phyloP scores from a whole-genome alignment of 2,888 invertebrate species.

The Campaea margaritaria region DNA sequence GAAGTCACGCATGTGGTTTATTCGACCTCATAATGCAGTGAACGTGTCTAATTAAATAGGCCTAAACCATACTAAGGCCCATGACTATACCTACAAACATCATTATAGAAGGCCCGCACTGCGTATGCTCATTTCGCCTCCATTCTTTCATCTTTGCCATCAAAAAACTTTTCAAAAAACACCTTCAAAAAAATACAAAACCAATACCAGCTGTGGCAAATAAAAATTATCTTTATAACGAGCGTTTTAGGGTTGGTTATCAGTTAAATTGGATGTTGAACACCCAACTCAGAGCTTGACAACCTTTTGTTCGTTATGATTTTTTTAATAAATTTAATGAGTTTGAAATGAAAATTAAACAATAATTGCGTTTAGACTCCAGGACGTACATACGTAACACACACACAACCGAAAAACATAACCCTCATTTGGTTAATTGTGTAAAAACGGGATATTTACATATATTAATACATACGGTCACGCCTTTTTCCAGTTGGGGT shows the following conservation, averaged over 20 bases:
- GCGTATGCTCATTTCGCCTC: constrained; percentile 46
- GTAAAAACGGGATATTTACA: no score
- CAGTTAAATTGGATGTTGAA: not conserved
- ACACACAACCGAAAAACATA: no score
- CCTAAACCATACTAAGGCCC: not conserved
- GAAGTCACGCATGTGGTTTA: not conserved
- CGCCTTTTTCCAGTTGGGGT: no score
- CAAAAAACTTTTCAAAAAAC: constrained; percentile 36
- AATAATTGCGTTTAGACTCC: no score
- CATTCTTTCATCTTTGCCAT: constrained; percentile 43
- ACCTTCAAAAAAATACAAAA: constrained; percentile 25
- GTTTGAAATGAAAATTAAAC: no score
- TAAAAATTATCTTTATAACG: not conserved
- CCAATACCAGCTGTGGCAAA: not conserved
- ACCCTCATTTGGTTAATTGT: no score
- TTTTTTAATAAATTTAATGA: no score
- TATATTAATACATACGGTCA: no score
- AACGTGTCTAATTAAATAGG: not conserved
- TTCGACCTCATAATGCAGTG: no score
- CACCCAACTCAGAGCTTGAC: constrained; percentile 1
- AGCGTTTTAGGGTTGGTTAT: constrained; percentile 6
- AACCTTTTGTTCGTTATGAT: constrained; percentile 3
- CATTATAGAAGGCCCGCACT: constrained; percentile 27
- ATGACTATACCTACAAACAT: constrained; percentile 11
- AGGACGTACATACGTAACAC: no score